Evolutionary conservation across 1,140 invertebrate species (phyloP).

Genomic region (fruit fly (Drosophila melanogaster)): DNA sequence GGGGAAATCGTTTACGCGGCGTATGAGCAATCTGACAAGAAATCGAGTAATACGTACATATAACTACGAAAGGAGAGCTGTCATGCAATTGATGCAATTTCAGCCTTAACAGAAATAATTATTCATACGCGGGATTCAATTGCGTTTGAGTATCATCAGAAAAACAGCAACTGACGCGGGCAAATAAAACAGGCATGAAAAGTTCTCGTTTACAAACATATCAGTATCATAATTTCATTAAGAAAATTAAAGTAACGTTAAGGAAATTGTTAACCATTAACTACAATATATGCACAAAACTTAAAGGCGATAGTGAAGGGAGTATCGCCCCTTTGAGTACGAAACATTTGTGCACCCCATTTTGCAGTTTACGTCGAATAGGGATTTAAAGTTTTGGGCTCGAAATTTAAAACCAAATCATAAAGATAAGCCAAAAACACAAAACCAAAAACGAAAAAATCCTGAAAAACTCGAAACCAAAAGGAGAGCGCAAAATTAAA

Average conservation of each 20-base stretch:
- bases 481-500: slow-evolving; percentile 62
- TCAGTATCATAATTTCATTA: neutral
- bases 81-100: slow-evolving; percentile 11
- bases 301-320: too few species aligned
- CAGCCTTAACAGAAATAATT: slow-evolving; percentile 58
- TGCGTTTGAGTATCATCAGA: slow-evolving; percentile 19
- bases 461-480: slow-evolving; percentile 51
- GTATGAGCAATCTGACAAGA: slow-evolving; percentile 54
- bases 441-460: slow-evolving; percentile 23
- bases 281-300: too few species aligned
- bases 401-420: slow-evolving; percentile 65
- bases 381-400: slow-evolving; percentile 62
- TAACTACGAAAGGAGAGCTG: slow-evolving; percentile 3
- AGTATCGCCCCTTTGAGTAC: neutral
- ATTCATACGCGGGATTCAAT: slow-evolving; percentile 55
- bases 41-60: slow-evolving; percentile 41
- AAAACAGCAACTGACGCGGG: neutral
- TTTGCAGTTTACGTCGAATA: neutral
- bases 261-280: neutral
- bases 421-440: slow-evolving; percentile 13
- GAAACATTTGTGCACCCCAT: slow-evolving; percentile 2
- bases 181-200: neutral
- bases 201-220: neutral
- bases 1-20: slow-evolving; percentile 20
- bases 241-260: neutral